Conservation (phyloP, 2,888 invertebrate genomes). For the Rhagophthalmus giganteus region DNA sequence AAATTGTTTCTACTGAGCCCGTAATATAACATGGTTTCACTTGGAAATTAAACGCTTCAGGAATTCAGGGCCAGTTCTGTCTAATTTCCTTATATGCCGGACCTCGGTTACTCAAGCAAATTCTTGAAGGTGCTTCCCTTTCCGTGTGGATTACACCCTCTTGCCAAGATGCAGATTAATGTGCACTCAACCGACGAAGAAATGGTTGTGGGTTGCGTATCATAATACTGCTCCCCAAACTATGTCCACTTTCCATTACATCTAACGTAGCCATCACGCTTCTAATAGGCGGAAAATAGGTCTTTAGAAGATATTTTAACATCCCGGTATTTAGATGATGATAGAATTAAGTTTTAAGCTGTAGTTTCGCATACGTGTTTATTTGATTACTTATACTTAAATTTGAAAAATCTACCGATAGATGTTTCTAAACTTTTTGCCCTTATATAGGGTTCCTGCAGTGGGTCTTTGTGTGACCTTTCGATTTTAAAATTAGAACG, state of each 20-base stretch:
- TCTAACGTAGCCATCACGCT: conserved; percentile 34
- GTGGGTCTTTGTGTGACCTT: too few species aligned
- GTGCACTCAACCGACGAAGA: conserved; percentile 55
- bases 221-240: conserved; percentile 30
- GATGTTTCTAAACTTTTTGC: too few species aligned
- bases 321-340: conserved; percentile 12
- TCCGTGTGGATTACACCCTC: conserved; percentile 37
- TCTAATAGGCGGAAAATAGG: conserved; percentile 47
- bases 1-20: conserved; percentile 2
- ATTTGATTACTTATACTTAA: too few species aligned
- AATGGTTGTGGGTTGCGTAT: conserved; percentile 49
- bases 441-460: too few species aligned
- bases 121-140: conserved; percentile 51
- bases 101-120: conserved; percentile 43
- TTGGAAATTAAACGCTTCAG: conserved; percentile 54
- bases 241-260: conserved; percentile 39
- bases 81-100: conserved; percentile 44
- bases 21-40: conserved; percentile 35
- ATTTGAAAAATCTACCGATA: too few species aligned
- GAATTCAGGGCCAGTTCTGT: conserved; percentile 50
- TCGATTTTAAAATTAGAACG: too few species aligned
- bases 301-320: conserved; percentile 26
- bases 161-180: conserved; percentile 53
- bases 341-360: conserved; percentile 14
- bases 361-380: background rate